Percentiles rank a stretch among this genome's conserved stretches.
These are phyloP conservation scores for Leptothorax acervorum DNA, from an alignment of 2,888 invertebrate species.

Conservation along the genomic window DNA sequence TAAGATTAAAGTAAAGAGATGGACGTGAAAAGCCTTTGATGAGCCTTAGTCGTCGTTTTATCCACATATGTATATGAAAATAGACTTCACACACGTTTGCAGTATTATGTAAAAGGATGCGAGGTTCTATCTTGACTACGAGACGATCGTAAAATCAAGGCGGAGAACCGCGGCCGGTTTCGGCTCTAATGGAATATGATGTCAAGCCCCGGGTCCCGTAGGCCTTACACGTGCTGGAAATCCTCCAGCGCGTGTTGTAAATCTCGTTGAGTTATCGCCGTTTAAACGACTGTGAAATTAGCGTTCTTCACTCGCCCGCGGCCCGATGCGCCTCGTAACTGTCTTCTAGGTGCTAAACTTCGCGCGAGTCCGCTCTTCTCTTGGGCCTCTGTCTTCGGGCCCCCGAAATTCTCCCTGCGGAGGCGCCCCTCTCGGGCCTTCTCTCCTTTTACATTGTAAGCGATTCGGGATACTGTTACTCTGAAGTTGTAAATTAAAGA, in stretches of 20 bases:
- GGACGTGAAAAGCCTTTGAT: neutral
- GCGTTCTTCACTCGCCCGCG: conserved; percentile 80
- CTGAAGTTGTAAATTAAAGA: conserved; percentile 38
- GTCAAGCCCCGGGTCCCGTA: conserved; percentile 68
- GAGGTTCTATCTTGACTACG: conserved; percentile 31
- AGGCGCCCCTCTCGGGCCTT: neutral
- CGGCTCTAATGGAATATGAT: conserved; percentile 81
- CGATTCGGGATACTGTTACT: conserved; percentile 26
- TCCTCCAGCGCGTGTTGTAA: conserved; percentile 76
- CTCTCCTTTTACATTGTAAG: conserved; percentile 37
- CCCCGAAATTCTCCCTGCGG: neutral
- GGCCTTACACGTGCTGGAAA: conserved; percentile 27
- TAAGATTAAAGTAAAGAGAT: neutral
- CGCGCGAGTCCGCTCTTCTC: conserved; percentile 54
- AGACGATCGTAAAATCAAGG: conserved; percentile 62
- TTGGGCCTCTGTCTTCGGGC: neutral
- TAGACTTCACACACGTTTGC: conserved; percentile 26
- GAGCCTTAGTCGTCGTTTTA: neutral
- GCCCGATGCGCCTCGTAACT: conserved; percentile 82
- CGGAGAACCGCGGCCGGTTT: conserved; percentile 49
- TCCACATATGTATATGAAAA: conserved; percentile 6
- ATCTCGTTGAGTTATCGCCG: conserved; percentile 84
- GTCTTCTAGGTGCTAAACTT: conserved; percentile 85
- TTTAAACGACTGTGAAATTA: conserved; percentile 86
- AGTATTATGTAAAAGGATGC: conserved; percentile 35